Evolutionary conservation across 2,888 invertebrate genomes (phyloP), one percentile per base, ranked within the genome.

Genomic region (Agonopterix heracliana): DNA sequence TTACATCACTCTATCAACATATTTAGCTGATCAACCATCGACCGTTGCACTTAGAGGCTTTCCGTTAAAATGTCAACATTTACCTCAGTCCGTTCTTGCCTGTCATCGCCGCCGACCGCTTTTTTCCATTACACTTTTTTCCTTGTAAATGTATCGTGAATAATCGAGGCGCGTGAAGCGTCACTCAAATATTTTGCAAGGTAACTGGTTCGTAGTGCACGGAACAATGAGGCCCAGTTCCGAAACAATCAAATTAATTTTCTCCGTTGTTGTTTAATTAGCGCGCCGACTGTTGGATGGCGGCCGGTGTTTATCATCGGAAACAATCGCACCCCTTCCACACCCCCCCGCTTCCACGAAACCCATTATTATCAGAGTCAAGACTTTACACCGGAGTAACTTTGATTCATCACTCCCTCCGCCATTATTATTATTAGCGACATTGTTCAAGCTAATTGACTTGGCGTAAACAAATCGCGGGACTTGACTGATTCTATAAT

Each of bases 251-350:
- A 81, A 85, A 85, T 86, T 84, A 85, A 86, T 86, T 84, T 85
- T 81, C 82, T 78, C 81, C 83, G 85, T 84, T 86, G 85, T 84
- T 85, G 85, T 87, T 87, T 86, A 87, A 87, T 86, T 87, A 86
- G 86, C 81, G 86, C 81, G 79, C 74, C 78, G 78, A 81, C 75
- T 83, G 78, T 80, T 77, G 79, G 85, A 79, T 81, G 75, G 81
- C 80, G 82, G 81, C 77, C 83, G 77, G 81, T 86, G 84, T 83
- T 86, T 87, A 87, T 87, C 85, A 85, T 85, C 79, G 78, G 78
- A 84, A 85, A 85, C 86, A 86, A 86, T 86, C 87, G 78, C 75
- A 59, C 66, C 71, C 70, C 67, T 53, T 54, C 61, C 54, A 53
- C 61, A 55, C 61, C 63, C 65, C 56, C 53, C 57, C 71, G 70